Base-by-base conservation (phyloP, 1,140 invertebrate species). In the Nebria ingens region DNA sequence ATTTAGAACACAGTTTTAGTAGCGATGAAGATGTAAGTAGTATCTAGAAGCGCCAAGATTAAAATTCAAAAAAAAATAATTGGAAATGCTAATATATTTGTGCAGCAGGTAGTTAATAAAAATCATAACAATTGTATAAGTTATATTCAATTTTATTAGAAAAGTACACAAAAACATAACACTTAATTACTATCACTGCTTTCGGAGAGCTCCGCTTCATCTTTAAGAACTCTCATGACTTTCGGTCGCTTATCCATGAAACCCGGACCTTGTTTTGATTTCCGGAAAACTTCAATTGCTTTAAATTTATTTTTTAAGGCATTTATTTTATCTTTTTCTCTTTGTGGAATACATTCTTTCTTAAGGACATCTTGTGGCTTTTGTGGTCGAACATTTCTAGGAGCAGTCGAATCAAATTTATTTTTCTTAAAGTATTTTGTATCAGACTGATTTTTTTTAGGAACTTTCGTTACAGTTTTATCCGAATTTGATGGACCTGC, bases 201-300 rank as follows among this genome's bases (percentile, higher is more conserved):
- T 73, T 86, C 84, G 1, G 84, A 87, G 29, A 86, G 72, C 15
- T 79, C 75, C 29, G 81, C 82, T 59, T 83, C 76, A 49, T 76
- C 71, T 67, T 79, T 79, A 1, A 79, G 71, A 63, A 72, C 62
- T 51, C 68, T 70, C 15, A 65, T 22, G 54, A 63, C 68, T 52
- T 68, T 71, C 54, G 68, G 70, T 38, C 73, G 67, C 56, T 76
- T 76, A 56, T 70, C 73, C 51, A 77, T 73, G 58, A 68, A 74
- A 42, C 71, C 76, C n/a, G 75, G 68, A 59, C 79, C 79, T 61
- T 76, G 72, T 62, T 80, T 82, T 3, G 82, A 79, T 65, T 82
- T 86, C 60, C 82, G 79, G 60, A 86, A 81, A 53, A 87, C 59
- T 68, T 88, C 85, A 42, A 88, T 87, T 9, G 88, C 87, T 68